Evolutionary conservation across 53 echinoderm and acorn worm genomes (phyloP).

Genomic region (Apostichopus leukothele): DNA sequence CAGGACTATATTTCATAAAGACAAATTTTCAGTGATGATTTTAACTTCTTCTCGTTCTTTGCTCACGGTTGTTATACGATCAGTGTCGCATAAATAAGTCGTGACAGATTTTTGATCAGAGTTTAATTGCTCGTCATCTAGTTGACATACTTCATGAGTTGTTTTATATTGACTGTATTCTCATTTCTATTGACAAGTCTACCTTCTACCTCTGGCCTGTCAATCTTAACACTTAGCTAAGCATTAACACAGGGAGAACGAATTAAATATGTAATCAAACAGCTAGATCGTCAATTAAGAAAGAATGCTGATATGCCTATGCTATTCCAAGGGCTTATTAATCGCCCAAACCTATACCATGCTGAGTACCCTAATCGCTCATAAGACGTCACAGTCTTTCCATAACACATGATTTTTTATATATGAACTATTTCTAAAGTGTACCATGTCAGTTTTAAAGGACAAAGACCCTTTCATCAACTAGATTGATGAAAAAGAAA

Average conservation of each 20-base stretch:
- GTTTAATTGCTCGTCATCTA: conserved; percentile 33
- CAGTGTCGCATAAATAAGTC: conserved; percentile 20
- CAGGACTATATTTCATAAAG: too few relatives aligned
- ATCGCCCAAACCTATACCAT: not conserved
- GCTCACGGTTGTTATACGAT: conserved; percentile 23
- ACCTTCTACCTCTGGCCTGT: not conserved
- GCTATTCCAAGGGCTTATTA: not conserved
- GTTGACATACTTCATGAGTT: conserved; percentile 25
- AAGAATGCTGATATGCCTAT: not conserved
- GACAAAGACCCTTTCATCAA: not conserved
- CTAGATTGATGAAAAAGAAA: too few relatives aligned
- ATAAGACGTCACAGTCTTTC: not conserved
- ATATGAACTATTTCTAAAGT: not conserved
- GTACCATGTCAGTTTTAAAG: not conserved
- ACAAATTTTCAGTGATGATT: not conserved
- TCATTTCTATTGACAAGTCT: not conserved
- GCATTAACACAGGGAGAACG: not conserved
- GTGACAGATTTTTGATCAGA: conserved; percentile 31
- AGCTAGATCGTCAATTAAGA: not conserved
- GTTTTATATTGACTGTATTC: not conserved
- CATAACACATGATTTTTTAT: not conserved
- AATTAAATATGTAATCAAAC: conserved; percentile 14
- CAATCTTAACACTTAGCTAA: not conserved
- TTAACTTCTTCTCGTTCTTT: not conserved
- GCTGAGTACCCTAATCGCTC: not conserved